A percentile compares a stretch with the other conserved stretches of the same genome.
Evolutionary conservation across 2,113 vertebrate species (phyloP).

Genomic region (Equus quagga): DNA sequence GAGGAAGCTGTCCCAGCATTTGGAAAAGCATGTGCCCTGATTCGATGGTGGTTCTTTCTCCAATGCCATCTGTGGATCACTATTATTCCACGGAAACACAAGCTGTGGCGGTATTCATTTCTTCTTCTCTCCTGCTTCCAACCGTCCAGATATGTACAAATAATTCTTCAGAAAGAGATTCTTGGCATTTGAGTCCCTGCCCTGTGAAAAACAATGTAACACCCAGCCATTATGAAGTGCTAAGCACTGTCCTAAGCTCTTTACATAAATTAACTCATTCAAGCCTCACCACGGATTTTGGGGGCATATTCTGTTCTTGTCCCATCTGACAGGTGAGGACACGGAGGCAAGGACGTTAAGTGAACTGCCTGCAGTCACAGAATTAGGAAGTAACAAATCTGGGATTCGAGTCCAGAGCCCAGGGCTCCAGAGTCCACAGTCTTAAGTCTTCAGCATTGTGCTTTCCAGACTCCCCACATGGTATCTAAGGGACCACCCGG

Average conservation of each 20-base stretch:
- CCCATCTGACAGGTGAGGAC: neutral
- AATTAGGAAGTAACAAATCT: neutral
- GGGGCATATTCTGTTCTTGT: neutral
- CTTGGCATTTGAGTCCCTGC: neutral
- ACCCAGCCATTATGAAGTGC: neutral
- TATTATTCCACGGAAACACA: conserved; percentile 57
- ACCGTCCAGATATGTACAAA: neutral
- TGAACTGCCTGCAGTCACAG: neutral
- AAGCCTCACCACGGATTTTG: neutral
- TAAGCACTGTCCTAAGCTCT: neutral
- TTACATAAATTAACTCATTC: neutral
- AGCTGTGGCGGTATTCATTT: conserved; percentile 6
- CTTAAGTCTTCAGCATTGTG: neutral
- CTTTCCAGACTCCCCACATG: neutral
- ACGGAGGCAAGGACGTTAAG: neutral
- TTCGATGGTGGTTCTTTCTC: conserved; percentile 46
- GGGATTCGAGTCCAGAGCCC: neutral
- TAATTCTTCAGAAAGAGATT: conserved; percentile 30
- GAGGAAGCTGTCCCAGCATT: neutral
- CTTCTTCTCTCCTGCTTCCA: conserved; percentile 34
- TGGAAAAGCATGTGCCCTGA: neutral
- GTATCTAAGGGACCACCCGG: neutral
- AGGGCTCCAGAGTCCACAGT: neutral
- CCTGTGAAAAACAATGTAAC: neutral
- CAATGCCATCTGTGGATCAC: conserved; percentile 46